Percentiles rank a stretch among this genome's conserved stretches.
Conservation (phyloP, 53 echinoderm and acorn worm genomes). For the Pentamera pediparva region DNA sequence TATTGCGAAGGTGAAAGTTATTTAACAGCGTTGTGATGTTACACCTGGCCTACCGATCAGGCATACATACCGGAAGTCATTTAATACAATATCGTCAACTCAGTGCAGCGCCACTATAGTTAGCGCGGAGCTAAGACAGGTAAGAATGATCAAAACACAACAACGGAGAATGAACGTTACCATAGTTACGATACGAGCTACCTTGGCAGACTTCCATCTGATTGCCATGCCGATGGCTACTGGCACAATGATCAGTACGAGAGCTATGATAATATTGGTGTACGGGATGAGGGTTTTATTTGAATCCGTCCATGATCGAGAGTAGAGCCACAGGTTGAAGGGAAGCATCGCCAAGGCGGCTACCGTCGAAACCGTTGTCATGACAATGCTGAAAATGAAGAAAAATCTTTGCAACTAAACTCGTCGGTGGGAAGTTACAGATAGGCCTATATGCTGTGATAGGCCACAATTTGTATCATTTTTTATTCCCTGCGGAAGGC, state of each 20-base stretch:
- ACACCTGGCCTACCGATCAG: too few species aligned
- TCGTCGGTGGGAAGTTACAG: too few species aligned
- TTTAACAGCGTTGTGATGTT: too few species aligned
- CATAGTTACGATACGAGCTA: slow-evolving; percentile 48
- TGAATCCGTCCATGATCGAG: slow-evolving; percentile 63
- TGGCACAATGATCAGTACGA: slow-evolving; percentile 63
- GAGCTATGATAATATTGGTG: slow-evolving; percentile 55
- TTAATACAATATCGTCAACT: too few species aligned
- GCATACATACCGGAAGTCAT: too few species aligned
- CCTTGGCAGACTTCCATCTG: slow-evolving; percentile 49
- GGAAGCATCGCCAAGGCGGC: slow-evolving; percentile 83
- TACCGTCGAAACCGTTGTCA: slow-evolving; percentile 43
- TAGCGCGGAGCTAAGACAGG: too few species aligned
- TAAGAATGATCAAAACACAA: too few species aligned
- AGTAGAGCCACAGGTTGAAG: slow-evolving; percentile 86
- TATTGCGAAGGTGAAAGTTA: too few species aligned
- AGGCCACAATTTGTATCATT: too few species aligned
- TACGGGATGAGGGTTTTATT: slow-evolving; percentile 66
- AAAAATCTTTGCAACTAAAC: neutral
- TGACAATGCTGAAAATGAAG: slow-evolving; percentile 28
- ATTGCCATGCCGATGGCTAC: slow-evolving; percentile 73
- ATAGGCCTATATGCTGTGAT: too few species aligned
- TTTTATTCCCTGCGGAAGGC: too few species aligned
- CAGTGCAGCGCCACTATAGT: too few species aligned
- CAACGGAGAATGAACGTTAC: neutral